Evolutionary conservation across 2,888 invertebrate species (phyloP).

Genomic region (Thymelicus lineola): DNA sequence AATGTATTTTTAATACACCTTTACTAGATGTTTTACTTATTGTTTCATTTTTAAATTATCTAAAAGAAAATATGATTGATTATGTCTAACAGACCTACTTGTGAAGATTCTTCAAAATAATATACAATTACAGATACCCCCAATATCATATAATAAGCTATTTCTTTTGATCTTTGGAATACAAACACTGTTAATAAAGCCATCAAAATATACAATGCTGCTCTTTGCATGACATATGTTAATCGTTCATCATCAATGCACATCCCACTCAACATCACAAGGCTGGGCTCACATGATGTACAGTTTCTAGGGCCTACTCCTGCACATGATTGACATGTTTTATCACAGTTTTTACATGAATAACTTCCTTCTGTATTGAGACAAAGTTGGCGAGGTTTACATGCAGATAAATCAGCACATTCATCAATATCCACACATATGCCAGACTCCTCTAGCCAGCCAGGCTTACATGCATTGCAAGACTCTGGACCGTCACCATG

Average conservation of each 20-base stretch:
- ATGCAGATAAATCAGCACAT: conserved; percentile 85
- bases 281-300: conserved; percentile 86
- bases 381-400: conserved; percentile 91
- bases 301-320: conserved; percentile 96
- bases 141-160: conserved; percentile 58
- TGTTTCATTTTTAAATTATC: conserved; percentile 36
- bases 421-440: conserved; percentile 94
- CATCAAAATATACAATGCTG: conserved; percentile 60
- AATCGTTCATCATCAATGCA: conserved; percentile 65
- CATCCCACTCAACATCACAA: conserved; percentile 62
- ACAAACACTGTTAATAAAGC: conserved; percentile 58
- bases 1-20: conserved; percentile 85
- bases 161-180: conserved; percentile 51
- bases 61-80: conserved; percentile 35
- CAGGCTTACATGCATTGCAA: conserved; percentile 83
- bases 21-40: conserved; percentile 56
- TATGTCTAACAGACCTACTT: conserved; percentile 40
- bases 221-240: conserved; percentile 54
- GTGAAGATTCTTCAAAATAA: conserved; percentile 55
- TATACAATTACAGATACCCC: conserved; percentile 61
- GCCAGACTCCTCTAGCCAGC: conserved; percentile 90
- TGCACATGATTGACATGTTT: conserved; percentile 91
- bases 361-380: conserved; percentile 94
- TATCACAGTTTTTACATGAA: conserved; percentile 92
- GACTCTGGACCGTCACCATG: conserved; percentile 88